A percentile compares a stretch with the other conserved stretches of the same genome.
phyloP scores from a whole-genome alignment of 2,113 vertebrate genomes.

The Hassar affinis region DNA sequence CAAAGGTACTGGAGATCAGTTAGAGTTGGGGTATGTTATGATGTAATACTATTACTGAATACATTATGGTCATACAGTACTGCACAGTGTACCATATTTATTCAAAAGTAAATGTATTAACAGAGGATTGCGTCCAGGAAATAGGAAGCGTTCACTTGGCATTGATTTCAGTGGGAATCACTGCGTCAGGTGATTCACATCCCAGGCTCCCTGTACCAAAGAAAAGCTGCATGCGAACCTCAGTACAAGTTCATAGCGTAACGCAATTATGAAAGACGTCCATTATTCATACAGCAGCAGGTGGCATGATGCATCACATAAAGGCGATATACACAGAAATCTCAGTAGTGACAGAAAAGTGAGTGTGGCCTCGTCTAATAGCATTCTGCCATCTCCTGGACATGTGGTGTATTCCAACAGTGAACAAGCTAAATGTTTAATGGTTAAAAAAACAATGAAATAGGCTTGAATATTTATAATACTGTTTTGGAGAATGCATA shows the following conservation, averaged over 20 bases:
- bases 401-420: not conserved
- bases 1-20: not conserved
- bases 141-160: not conserved
- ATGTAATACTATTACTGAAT: not conserved
- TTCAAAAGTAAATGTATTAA: not conserved
- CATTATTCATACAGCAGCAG: not conserved
- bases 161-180: not conserved
- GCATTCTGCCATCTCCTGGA: constrained; percentile 10
- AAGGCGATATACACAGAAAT: not conserved
- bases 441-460: not conserved
- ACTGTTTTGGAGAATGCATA: not conserved
- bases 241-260: not conserved
- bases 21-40: not conserved
- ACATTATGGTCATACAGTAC: not conserved
- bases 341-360: not conserved
- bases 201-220: not conserved
- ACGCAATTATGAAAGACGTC: not conserved
- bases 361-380: not conserved
- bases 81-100: not conserved
- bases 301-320: not conserved
- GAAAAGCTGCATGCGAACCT: not conserved
- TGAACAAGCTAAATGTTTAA: not conserved
- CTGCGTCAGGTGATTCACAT: not conserved
- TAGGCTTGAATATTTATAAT: not conserved
- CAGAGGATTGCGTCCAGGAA: not conserved